These are phyloP conservation scores for Phataginus tetradactyla DNA, from an alignment of 2,797 vertebrate genomes.

Conservation along the genomic window DNA sequence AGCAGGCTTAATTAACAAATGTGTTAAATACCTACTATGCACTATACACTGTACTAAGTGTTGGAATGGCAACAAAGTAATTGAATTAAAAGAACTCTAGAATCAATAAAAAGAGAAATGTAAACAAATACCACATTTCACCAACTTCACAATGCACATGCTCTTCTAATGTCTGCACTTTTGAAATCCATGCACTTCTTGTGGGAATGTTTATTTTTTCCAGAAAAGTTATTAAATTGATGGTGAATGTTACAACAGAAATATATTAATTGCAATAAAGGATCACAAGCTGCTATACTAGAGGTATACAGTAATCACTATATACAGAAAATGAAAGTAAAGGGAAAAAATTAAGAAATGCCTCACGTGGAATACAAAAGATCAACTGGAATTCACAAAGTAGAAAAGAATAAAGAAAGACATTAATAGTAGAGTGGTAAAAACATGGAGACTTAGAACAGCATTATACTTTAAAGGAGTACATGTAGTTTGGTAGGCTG, in stretches of 20 bases:
- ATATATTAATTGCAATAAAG: not conserved
- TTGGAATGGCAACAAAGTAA: not conserved
- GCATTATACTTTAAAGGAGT: not conserved
- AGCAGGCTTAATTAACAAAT: not conserved
- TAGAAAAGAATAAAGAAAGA: not conserved
- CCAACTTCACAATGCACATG: not conserved
- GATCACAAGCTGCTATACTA: not conserved
- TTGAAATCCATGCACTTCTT: not conserved
- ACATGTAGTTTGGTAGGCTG: not conserved
- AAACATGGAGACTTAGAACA: not conserved
- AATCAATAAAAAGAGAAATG: not conserved
- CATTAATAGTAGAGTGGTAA: not conserved
- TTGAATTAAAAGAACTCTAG: not conserved
- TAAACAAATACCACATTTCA: not conserved
- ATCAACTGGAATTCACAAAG: not conserved
- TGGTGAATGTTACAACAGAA: not conserved
- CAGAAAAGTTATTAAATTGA: constrained; percentile 36
- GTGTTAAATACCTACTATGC: not conserved
- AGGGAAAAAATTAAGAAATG: not conserved
- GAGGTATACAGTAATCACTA: not conserved
- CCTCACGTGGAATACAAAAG: not conserved
- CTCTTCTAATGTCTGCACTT: not conserved
- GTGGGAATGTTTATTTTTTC: not conserved
- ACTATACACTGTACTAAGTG: not conserved
- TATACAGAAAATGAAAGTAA: not conserved